These are phyloP conservation scores for Equus przewalskii DNA, from an alignment of 2,113 vertebrate genomes.

Conservation along the genomic window DNA sequence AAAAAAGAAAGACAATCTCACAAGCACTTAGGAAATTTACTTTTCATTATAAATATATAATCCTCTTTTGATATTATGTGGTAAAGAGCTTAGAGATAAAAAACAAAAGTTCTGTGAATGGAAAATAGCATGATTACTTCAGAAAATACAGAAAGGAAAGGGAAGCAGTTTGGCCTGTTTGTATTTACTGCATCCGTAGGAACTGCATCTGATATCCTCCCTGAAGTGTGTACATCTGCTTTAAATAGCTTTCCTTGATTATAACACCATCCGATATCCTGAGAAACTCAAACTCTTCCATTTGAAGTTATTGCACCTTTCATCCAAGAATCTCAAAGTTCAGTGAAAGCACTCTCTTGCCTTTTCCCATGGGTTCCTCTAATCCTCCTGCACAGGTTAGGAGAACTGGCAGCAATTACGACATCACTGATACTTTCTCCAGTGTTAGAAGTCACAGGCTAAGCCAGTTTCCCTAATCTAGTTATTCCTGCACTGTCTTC, in stretches of 20 bases:
- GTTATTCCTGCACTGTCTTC: not conserved
- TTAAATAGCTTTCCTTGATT: constrained; percentile 44
- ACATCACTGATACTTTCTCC: not conserved
- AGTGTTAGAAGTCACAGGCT: not conserved
- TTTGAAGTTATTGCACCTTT: not conserved
- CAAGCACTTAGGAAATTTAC: constrained; percentile 20
- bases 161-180: not conserved
- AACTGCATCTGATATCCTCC: constrained; percentile 34
- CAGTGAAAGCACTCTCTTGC: not conserved
- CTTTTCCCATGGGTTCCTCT: not conserved
- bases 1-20: not conserved
- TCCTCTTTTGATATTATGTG: constrained; percentile 28
- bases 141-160: not conserved
- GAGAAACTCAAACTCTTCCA: constrained; percentile 13
- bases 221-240: not conserved
- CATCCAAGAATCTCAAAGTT: constrained; percentile 11
- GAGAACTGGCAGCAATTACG: not conserved
- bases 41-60: constrained; percentile 65
- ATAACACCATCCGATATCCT: constrained; percentile 40
- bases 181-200: constrained; percentile 44
- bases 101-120: not conserved
- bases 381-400: not conserved
- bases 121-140: constrained; percentile 25
- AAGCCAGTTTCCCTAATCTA: not conserved
- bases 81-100: constrained; percentile 56